phyloP scores from a whole-genome alignment of 2,797 vertebrate species.

The Rhinatrema bivittatum region DNA sequence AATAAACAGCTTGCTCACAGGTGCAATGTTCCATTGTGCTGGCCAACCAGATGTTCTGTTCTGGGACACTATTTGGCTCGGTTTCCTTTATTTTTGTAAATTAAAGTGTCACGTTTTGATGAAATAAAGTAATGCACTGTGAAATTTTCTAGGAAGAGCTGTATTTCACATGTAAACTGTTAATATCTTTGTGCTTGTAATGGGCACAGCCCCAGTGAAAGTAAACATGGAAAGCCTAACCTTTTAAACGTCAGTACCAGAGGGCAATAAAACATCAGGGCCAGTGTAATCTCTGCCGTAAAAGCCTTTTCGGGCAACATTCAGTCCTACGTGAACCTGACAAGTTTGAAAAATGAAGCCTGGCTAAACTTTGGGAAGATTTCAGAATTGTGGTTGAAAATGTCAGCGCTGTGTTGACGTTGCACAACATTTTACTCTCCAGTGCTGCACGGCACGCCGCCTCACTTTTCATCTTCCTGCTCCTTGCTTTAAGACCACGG shows the following conservation, averaged over 20 bases:
- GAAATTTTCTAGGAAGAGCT: constrained; percentile 30
- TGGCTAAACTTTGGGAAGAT: too few relatives aligned
- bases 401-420: too few relatives aligned
- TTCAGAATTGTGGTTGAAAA: too few relatives aligned
- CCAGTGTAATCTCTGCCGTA: too few relatives aligned
- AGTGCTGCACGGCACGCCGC: too few relatives aligned
- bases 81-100: constrained; percentile 17
- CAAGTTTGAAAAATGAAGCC: too few relatives aligned
- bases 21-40: constrained; percentile 52
- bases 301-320: not conserved
- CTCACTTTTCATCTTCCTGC: too few relatives aligned
- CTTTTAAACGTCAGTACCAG: constrained; percentile 34
- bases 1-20: constrained; percentile 50
- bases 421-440: too few relatives aligned
- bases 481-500: too few relatives aligned
- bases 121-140: constrained; percentile 29
- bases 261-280: constrained; percentile 6
- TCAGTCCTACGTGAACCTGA: too few relatives aligned
- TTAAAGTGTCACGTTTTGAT: constrained; percentile 34
- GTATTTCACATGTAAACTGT: constrained; percentile 41
- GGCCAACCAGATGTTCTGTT: constrained; percentile 59
- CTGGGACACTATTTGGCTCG: constrained; percentile 29
- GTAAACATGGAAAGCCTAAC: constrained; percentile 46
- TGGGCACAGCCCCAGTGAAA: constrained; percentile 36
- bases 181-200: constrained; percentile 32